Evolutionary conservation across 2,113 vertebrate species (phyloP).

Genomic region (Prionailurus viverrinus): DNA sequence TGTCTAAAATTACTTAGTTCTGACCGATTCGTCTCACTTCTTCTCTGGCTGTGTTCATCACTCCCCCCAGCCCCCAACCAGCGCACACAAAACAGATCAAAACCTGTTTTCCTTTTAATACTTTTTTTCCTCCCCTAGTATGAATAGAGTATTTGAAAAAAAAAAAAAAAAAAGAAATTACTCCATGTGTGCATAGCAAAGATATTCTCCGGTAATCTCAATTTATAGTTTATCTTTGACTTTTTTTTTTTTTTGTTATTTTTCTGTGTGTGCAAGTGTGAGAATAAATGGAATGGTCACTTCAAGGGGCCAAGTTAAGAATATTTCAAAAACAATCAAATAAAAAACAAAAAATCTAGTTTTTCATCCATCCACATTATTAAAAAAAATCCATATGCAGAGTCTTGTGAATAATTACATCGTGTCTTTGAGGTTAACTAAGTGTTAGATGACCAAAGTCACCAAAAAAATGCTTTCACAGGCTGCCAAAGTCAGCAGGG

Average conservation of each 20-base stretch:
- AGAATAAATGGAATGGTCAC: not conserved
- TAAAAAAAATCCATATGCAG: conserved; percentile 31
- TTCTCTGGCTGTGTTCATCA: not conserved
- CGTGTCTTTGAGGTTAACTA: conserved; percentile 65
- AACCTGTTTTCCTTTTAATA: not conserved
- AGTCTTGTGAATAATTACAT: conserved; percentile 70
- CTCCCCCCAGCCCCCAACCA: fast-evolving
- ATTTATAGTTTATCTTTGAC: not conserved
- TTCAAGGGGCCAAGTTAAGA: not conserved
- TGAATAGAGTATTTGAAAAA: not conserved
- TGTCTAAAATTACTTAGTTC: not conserved
- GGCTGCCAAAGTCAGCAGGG: conserved; percentile 66
- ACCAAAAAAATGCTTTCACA: conserved; percentile 58
- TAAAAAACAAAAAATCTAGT: not conserved
- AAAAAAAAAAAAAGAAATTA: not conserved
- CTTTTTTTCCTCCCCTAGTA: not conserved
- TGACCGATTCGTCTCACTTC: not conserved
- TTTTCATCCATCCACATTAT: not conserved
- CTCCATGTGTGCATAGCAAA: not conserved
- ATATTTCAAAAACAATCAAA: conserved; percentile 17
- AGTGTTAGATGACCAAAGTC: conserved; percentile 68
- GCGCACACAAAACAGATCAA: not conserved
- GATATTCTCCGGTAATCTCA: not conserved
- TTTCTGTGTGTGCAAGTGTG: not conserved
- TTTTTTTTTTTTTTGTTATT: not conserved